A percentile compares a stretch with the other conserved stretches of the same genome.
phyloP scores from a whole-genome alignment of 2,113 vertebrate genomes.

The Apeltes quadracus region DNA sequence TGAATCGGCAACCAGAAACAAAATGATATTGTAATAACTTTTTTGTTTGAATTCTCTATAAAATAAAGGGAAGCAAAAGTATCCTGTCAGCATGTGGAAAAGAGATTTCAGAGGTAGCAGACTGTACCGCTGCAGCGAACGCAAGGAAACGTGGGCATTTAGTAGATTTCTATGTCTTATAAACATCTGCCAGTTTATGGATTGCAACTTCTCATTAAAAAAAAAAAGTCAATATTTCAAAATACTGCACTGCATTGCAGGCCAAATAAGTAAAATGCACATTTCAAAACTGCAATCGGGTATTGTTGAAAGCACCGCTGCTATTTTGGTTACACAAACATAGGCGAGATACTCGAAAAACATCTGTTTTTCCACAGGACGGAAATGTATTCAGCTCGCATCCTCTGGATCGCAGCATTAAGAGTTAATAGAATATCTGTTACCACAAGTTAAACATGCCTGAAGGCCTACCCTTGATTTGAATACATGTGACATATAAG shows the following conservation, averaged over 20 bases:
- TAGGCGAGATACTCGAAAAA: conserved; percentile 31
- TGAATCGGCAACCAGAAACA: conserved; percentile 30
- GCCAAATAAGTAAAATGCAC: conserved; percentile 56
- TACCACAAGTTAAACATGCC: conserved; percentile 70
- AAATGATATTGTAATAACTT: background rate
- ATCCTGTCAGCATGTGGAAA: conserved; percentile 23
- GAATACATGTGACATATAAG: conserved; percentile 75
- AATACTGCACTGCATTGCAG: conserved; percentile 71
- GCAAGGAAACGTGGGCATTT: conserved; percentile 52
- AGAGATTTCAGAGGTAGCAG: conserved; percentile 48
- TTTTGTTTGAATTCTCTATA: conserved; percentile 9
- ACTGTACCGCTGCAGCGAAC: conserved; percentile 66
- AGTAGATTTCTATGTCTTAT: conserved; percentile 31
- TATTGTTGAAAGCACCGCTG: conserved; percentile 65
- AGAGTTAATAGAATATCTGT: conserved; percentile 61
- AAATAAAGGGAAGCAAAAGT: conserved; percentile 35
- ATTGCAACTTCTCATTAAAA: conserved; percentile 54
- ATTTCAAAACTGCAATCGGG: conserved; percentile 73
- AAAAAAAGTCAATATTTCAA: conserved; percentile 64
- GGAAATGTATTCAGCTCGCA: conserved; percentile 43
- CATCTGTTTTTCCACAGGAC: conserved; percentile 29
- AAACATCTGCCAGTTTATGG: conserved; percentile 41
- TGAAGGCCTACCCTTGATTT: conserved; percentile 71
- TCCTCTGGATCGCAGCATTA: conserved; percentile 76
- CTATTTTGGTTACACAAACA: conserved; percentile 55